Evolutionary conservation across 2,888 invertebrate genomes (phyloP), one percentile per base, ranked within the genome.

Genomic region (Heliconius sara): DNA sequence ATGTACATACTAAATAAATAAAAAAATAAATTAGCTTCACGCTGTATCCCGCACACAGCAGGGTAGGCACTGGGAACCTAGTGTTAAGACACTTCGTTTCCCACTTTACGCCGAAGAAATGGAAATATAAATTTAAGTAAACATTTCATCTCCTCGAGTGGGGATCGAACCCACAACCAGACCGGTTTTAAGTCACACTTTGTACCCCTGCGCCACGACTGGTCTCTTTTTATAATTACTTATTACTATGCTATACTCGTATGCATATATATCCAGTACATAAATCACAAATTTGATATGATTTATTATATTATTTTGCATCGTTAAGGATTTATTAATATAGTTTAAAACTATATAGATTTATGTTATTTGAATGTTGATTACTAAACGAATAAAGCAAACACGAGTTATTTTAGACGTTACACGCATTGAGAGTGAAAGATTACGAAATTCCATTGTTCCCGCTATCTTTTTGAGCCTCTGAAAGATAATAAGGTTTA

Each of bases 401-500:
- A 22, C 22, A 22, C 34, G 1, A 68, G 0, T 68, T n/a, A 68
- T 22, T 68, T 34, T 39, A 39, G 22, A 68, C 12, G 39, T n/a
- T 34, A 67, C 30, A 67, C 12, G 39, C 68, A 2, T 68, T 68
- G n/a, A 39, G 68, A 68, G 39, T 39, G 39, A 52, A 39, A 43
- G 68, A 70, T 43, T 43, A 70, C 13, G 43, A 43, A 70, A 43
- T n/a, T n/a, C 39, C 39, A 22, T 34, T 34, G 34, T 39, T 39
- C 22, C 34, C 30, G 10, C 9, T 67, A 67, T 34, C 67, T 67
- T 19, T 10, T 67, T 67, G 34, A 67, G 19, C n/a, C 67, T 67
- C 34, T 67, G 19, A 34, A 22, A 67, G 67, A 66, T 66, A 66
- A 66, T 52, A 60, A 60, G 60, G n/a, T 60, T 60, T n/a, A 60